These are phyloP conservation scores for Germaria angustata DNA, from an alignment of 2,888 invertebrate genomes.

Conservation along the genomic window DNA sequence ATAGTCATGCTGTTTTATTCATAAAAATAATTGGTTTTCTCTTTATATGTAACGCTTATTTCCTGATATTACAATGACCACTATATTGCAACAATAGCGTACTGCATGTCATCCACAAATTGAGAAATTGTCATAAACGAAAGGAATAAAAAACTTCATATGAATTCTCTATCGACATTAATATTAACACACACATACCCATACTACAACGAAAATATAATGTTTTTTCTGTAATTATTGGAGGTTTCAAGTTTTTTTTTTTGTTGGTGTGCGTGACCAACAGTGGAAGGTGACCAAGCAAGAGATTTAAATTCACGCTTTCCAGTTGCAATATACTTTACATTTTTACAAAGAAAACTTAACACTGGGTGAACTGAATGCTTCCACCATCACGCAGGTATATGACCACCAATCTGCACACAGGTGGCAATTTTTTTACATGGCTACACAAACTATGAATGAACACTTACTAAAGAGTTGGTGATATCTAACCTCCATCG, in stretches of 20 bases:
- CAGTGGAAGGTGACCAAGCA: not conserved
- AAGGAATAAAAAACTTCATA: conserved; percentile 15
- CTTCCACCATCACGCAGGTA: too few relatives aligned
- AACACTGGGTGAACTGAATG: too few relatives aligned
- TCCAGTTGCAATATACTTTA: too few relatives aligned
- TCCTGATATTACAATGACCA: not conserved
- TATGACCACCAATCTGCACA: too few relatives aligned
- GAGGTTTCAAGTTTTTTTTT: not conserved
- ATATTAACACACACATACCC: not conserved
- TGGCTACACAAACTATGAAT: too few relatives aligned
- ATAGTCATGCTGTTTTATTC: not conserved
- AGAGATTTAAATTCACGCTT: too few relatives aligned
- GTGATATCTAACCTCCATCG: too few relatives aligned
- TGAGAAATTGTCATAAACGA: not conserved
- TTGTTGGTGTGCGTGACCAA: not conserved
- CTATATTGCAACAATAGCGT: not conserved
- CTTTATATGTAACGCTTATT: not conserved
- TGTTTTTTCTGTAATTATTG: not conserved
- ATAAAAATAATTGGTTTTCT: conserved; percentile 29
- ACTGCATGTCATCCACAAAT: not conserved
- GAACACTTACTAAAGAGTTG: too few relatives aligned
- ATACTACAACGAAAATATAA: not conserved
- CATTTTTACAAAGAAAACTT: too few relatives aligned
- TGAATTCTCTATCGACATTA: conserved; percentile 3
- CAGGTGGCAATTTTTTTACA: too few relatives aligned